Evolutionary conservation across 2,113 vertebrate species (phyloP).

Genomic region (Petrocephalus zakoni): DNA sequence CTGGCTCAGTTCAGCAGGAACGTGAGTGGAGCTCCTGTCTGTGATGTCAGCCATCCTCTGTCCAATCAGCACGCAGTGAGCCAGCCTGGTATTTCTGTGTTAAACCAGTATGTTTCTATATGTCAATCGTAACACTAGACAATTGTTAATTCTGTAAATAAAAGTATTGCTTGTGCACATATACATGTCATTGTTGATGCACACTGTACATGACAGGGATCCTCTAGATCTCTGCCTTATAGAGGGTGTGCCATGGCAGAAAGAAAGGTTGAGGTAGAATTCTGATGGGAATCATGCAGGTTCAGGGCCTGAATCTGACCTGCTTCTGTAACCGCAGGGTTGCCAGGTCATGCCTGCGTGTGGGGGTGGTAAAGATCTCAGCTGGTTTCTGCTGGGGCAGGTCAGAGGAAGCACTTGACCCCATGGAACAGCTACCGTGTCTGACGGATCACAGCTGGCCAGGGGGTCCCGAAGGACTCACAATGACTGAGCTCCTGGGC

Average conservation of each 20-base stretch:
- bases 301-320: neutral
- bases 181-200: neutral
- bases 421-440: neutral
- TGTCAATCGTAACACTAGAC: neutral
- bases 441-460: neutral
- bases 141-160: neutral
- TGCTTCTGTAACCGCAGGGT: neutral
- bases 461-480: neutral
- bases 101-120: neutral
- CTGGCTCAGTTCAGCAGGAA: constrained; percentile 70
- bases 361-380: neutral
- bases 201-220: neutral
- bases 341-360: neutral
- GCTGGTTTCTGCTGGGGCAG: neutral
- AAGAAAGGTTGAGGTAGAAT: neutral
- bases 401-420: neutral
- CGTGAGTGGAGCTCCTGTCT: constrained; percentile 51
- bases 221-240: neutral
- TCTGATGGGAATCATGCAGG: neutral
- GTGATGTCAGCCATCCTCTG: constrained; percentile 12
- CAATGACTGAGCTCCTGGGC: neutral
- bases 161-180: neutral
- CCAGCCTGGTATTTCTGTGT: neutral
- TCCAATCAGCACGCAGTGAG: neutral
- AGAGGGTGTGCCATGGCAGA: neutral